Base-by-base conservation (phyloP, 2,797 vertebrate species). In the Sebastolobus altivelis region DNA sequence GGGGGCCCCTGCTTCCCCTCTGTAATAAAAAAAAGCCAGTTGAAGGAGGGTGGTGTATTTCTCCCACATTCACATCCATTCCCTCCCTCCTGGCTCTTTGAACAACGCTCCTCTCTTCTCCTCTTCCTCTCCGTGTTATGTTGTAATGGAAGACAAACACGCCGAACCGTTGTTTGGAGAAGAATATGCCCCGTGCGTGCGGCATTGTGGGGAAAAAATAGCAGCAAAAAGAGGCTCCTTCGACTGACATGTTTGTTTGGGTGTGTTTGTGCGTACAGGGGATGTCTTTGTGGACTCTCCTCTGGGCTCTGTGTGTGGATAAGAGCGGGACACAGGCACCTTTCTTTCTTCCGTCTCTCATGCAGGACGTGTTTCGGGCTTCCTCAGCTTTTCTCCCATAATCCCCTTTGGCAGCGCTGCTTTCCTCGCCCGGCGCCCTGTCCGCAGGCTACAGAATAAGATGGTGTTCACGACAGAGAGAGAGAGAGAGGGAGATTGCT, bases 61-160 rank as follows among this genome's bases (percentile, higher is more conserved):
- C 90, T 92, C 92, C 89, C 89, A 89, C 91, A 89, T 92, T 81
- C 92, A 91, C 87, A 93, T 89, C 86, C 87, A 92, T 93, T 90
- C 90, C 20, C 83, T 92, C 87, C 90, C 90, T 92, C 82, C 83
- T 87, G 90, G 93, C 87, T 90, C 89, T 93, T 91, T 89, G 86
- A 93, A 92, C 89, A 91, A 81, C 83, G 16, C 78, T 89, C 80
- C 82, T 88, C 90, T 94, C 81, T 87, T 91, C 90, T 85, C 75
- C 43, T 87, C 82, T 72, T 89, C 81, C 79, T 83, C 85, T 80
- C 79, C 40, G 75, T 80, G 83, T 92, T 72, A 65, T 86, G 89
- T 90, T 90, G 87, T 92, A 93, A 92, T 89, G 81, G 85, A 89
- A 92, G 87, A 82, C 89, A 90, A 93, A 94, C 92, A 88, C 14